Evolutionary conservation across 2,888 invertebrate genomes (phyloP).

Genomic region (Amiota mariae): DNA sequence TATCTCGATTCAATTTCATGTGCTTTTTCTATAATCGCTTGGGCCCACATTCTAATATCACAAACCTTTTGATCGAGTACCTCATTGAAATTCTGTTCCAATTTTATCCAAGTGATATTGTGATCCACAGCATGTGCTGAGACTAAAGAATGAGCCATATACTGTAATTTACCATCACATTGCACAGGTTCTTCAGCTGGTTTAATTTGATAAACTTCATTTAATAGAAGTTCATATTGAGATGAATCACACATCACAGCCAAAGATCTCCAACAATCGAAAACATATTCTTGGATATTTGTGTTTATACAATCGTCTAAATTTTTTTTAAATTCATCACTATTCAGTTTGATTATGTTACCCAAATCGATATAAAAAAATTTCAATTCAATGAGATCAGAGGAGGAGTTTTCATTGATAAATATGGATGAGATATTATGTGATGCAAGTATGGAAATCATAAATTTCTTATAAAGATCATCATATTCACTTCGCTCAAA

Average conservation of each 20-base stretch:
- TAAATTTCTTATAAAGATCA: neutral
- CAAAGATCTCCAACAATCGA: neutral
- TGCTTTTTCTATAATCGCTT: neutral
- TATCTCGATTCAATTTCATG: neutral
- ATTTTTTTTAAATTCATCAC: neutral
- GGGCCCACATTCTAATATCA: neutral
- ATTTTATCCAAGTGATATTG: slow-evolving; percentile 7
- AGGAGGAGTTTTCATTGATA: neutral
- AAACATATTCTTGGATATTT: neutral
- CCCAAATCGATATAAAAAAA: neutral
- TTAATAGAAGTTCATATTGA: neutral
- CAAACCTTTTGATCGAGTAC: neutral
- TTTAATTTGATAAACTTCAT: neutral
- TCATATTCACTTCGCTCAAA: neutral
- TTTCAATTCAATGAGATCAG: neutral
- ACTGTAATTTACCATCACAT: neutral
- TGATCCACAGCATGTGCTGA: neutral
- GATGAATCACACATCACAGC: neutral
- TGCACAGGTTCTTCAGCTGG: neutral
- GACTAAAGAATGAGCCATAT: neutral
- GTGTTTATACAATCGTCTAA: neutral
- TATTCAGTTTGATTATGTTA: neutral
- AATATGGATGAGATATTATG: neutral
- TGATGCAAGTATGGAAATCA: neutral
- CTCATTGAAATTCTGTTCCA: neutral